Percentiles rank a stretch among this genome's conserved stretches.
These are phyloP conservation scores for Himalopsyche anomala DNA, from an alignment of 2,888 invertebrate genomes.

Conservation along the genomic window DNA sequence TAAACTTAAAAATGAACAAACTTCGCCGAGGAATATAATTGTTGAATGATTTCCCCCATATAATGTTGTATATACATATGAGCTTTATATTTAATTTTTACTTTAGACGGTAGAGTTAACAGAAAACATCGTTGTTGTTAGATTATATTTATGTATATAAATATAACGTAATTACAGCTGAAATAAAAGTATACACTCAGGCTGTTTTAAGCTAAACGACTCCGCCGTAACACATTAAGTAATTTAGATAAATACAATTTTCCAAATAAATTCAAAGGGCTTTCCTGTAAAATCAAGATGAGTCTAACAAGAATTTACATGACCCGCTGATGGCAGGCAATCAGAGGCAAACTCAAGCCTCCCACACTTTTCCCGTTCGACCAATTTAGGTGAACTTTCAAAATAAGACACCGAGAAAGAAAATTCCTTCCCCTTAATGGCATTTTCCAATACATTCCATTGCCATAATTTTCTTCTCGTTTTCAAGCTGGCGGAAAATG, in stretches of 20 bases:
- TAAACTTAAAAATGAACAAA: too few relatives aligned
- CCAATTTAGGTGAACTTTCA: constrained; percentile 48
- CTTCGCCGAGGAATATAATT: too few relatives aligned
- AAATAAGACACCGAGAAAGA: constrained; percentile 44
- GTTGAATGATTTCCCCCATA: too few relatives aligned
- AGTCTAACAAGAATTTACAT: constrained; percentile 20
- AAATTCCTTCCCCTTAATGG: constrained; percentile 36
- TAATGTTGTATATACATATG: too few relatives aligned
- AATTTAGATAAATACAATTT: constrained; percentile 32
- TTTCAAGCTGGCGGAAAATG: constrained; percentile 19
- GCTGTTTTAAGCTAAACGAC: not conserved
- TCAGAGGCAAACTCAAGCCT: constrained; percentile 14
- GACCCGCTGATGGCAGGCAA: constrained; percentile 34
- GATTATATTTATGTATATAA: too few relatives aligned
- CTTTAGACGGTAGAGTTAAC: too few relatives aligned
- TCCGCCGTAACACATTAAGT: not conserved
- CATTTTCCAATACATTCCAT: constrained; percentile 48
- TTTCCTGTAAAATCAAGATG: not conserved
- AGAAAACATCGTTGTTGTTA: too few relatives aligned
- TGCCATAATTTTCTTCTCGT: constrained; percentile 38
- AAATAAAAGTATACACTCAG: too few relatives aligned
- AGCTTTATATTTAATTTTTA: too few relatives aligned
- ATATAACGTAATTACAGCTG: too few relatives aligned
- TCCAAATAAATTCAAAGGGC: not conserved
- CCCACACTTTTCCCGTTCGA: not conserved